phyloP scores from a whole-genome alignment of 1,140 invertebrate species.

The Aphelenchoides besseyi region DNA sequence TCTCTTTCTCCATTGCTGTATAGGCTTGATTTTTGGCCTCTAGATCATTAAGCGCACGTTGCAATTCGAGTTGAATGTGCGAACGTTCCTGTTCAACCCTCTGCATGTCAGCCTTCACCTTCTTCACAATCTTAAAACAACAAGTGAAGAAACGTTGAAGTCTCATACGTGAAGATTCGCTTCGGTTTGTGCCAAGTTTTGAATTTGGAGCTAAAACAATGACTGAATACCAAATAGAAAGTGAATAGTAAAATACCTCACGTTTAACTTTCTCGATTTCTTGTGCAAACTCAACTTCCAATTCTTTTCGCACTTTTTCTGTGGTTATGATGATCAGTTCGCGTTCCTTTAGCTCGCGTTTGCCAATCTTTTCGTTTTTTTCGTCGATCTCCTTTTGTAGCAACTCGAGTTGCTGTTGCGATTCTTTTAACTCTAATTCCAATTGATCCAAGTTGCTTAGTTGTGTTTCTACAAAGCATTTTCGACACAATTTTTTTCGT shows the following conservation, averaged over 20 bases:
- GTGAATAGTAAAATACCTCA: too few relatives aligned
- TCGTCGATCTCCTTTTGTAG: conserved; percentile 34
- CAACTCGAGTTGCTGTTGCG: conserved; percentile 33
- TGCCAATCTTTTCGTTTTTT: conserved; percentile 46
- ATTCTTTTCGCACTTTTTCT: conserved; percentile 40
- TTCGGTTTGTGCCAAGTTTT: conserved; percentile 39
- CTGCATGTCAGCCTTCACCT: conserved; percentile 32
- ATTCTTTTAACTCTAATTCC: conserved; percentile 39
- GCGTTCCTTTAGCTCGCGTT: conserved; percentile 40
- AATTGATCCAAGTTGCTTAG: conserved; percentile 43
- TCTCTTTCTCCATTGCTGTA: conserved; percentile 26
- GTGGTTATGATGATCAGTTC: conserved; percentile 37
- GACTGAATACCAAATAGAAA: too few relatives aligned
- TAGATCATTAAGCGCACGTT: neutral
- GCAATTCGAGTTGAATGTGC: neutral
- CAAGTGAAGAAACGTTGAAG: neutral
- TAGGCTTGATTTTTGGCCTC: conserved; percentile 10
- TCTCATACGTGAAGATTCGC: conserved; percentile 38
- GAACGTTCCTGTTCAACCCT: conserved; percentile 30
- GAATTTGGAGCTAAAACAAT: conserved; percentile 29
- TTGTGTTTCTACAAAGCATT: conserved; percentile 30
- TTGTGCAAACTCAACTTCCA: conserved; percentile 37
- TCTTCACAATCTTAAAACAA: conserved; percentile 37
- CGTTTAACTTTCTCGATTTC: conserved; percentile 41
- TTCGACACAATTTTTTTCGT: neutral